These are phyloP conservation scores for Zaprionus inermis DNA, from an alignment of 1,140 invertebrate genomes.

Conservation along the genomic window DNA sequence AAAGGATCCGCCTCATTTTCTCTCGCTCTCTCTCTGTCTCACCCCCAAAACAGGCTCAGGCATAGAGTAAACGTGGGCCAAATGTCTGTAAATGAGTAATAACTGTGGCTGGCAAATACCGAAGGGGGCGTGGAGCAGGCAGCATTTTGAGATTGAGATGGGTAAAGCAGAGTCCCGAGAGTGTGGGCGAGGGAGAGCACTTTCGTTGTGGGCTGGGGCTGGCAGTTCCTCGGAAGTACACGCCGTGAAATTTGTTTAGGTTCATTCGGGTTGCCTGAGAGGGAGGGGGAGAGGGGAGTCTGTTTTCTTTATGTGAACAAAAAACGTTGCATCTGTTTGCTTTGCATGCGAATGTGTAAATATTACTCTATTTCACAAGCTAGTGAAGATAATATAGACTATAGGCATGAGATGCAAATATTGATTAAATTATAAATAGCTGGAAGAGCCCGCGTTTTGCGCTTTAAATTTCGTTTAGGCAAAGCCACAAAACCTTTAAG, in stretches of 20 bases:
- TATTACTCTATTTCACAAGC: slow-evolving; percentile 43
- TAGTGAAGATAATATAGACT: not conserved
- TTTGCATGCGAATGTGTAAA: slow-evolving; percentile 23
- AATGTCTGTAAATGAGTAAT: slow-evolving; percentile 79
- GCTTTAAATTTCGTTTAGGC: slow-evolving; percentile 3
- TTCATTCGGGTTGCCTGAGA: slow-evolving; percentile 20
- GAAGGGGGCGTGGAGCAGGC: not conserved
- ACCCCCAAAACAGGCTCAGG: too few species aligned
- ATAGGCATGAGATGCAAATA: slow-evolving; percentile 6
- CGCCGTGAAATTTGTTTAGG: slow-evolving; percentile 67
- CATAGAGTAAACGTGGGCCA: slow-evolving; percentile 25
- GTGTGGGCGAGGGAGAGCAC: not conserved
- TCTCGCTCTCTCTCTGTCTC: too few species aligned
- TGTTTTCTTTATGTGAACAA: slow-evolving; percentile 16
- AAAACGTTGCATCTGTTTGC: slow-evolving; percentile 40
- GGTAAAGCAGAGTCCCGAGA: not conserved
- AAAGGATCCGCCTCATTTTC: slow-evolving; percentile 39
- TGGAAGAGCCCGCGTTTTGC: too few species aligned
- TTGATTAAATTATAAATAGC: slow-evolving; percentile 37
- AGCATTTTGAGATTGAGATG: not conserved
- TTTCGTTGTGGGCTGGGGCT: slow-evolving; percentile 3
- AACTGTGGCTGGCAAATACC: slow-evolving; percentile 58
- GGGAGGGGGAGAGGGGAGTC: not conserved
- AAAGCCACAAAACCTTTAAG: not conserved
- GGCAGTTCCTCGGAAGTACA: slow-evolving; percentile 46